Base-by-base conservation (phyloP, 2,888 invertebrate species). In the Macrophya annulata region DNA sequence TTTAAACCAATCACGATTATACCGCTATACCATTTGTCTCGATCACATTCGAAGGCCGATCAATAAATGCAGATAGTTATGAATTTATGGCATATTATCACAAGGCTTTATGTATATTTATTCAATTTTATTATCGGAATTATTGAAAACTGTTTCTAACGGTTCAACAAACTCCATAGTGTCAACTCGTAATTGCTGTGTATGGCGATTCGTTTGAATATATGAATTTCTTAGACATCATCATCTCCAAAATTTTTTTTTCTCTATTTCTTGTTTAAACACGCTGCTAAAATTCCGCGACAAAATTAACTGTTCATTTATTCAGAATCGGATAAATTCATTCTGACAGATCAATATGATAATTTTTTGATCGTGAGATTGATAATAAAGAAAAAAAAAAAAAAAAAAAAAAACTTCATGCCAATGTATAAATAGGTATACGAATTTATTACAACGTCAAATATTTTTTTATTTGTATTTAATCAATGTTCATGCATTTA, bases 21-120 rank as follows among this genome's bases (percentile, higher is more conserved):
- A 62, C 62, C 17, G 43, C 21, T 8, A 40, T 45, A n/a, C 85
- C 85, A 85, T 79, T 79, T 77, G 59, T 79, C 85, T 85, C 79
- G 77, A 85, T 85, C 65, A 59, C 65, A 59, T 79, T 62, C 77
- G 79, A 85, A 85, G 85, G 85, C 65, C 77, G 45, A 85, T 79
- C 65, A 65, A 85, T 77, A 85, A 71, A 48, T 31, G 71, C 31
- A 83, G 83, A 65, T 83, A 6, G 48, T 48, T 48, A 83, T 59
- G 12, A 40, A 81, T 43, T 81, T 81, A 81, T 81, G 62, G 43
- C 21, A 51, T 62, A 59, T 31, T 48, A 77, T 77, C 37, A 55
- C 59, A n/a, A 62, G 48, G 25, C 17, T 55, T 55, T 51, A 25
- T 37, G 74, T 45, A n/a, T 76, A n/a, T 76, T 25, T 76, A 21